Evolutionary conservation across 2,888 invertebrate genomes (phyloP).

Genomic region (Ectemnius cavifrons): DNA sequence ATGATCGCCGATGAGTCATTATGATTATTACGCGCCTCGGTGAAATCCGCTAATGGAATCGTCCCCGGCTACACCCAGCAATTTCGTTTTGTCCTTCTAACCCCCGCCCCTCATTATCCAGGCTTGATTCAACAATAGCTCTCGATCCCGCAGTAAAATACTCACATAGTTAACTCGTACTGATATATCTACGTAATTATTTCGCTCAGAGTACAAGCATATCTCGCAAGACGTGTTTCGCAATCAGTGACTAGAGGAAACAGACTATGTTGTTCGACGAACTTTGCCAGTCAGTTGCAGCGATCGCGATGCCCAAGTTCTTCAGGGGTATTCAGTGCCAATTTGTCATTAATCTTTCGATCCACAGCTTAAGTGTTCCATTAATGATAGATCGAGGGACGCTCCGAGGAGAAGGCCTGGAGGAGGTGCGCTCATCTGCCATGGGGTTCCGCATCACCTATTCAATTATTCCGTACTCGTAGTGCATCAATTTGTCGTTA

Average conservation of each 20-base stretch:
- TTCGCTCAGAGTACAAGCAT: no score
- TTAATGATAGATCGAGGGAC: slow-evolving; percentile 22
- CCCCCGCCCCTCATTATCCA: background rate
- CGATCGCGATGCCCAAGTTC: no score
- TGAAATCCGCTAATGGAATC: slow-evolving; percentile 6
- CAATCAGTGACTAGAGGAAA: no score
- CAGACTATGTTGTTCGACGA: no score
- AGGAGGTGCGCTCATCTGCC: background rate
- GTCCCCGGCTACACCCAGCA: background rate
- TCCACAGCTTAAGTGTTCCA: slow-evolving; percentile 20
- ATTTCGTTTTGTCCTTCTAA: background rate
- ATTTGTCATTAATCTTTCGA: slow-evolving; percentile 13
- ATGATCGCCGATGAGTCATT: slow-evolving; percentile 5
- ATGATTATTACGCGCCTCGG: background rate
- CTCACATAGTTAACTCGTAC: no score
- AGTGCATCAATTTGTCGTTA: slow-evolving; percentile 2
- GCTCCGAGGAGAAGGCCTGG: background rate
- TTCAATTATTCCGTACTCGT: background rate
- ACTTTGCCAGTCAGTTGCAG: no score
- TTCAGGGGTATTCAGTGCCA: background rate
- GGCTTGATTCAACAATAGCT: no score
- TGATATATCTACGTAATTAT: no score
- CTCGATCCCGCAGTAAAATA: no score
- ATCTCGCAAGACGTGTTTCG: no score
- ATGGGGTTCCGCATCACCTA: background rate